Evolutionary conservation across 2,797 vertebrate species (phyloP), one percentile per base, ranked within the genome.

Genomic region (Anniella stebbinsi): DNA sequence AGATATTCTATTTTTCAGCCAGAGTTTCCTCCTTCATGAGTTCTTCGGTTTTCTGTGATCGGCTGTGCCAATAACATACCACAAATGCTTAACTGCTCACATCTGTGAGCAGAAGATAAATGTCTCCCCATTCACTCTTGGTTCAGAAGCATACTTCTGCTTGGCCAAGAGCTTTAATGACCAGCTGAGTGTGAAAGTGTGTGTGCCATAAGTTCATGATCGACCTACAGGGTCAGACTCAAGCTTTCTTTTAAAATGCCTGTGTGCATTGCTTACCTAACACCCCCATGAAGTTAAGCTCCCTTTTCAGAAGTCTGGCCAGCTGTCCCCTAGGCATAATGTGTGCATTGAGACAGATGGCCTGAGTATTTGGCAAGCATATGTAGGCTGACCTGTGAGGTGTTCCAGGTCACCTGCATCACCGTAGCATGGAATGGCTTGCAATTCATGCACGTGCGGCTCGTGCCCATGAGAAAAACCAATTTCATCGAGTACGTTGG

Each of bases 371-470:
- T 94, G 0, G 0, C 78, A 92, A 93, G 91, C 96, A 95, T 95
- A 92, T 95, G 95, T 91, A 70, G 54, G 91, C 0, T 76, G 90
- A 15, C 95, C 92, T 90, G 66, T 88, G 86, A 90, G 83, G 72
- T 94, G 94, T 95, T 93, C 80, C 95, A 96, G 96, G 95, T 96
- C 95, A 96, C 88, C 93, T 92, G 88, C 91, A 88, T 92, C 67
- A 80, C 91, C 88, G 38, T 9, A 54, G 88, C 90, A 78, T 88
- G 93, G 92, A 94, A 93, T 6, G 25, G 86, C 87, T 92, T 91
- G 66, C 89, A 84, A 89, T 88, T 93, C 91, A 93, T 85, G 83
- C 94, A 67, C 17, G 2, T 93, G 94, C 4, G 85, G 33, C 87
- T 88, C 0, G 0, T 88, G 80, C 87, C 78, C 90, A 45, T 57